Evolutionary conservation across 2,113 vertebrate genomes (phyloP).

Genomic region (Cathartes aura): DNA sequence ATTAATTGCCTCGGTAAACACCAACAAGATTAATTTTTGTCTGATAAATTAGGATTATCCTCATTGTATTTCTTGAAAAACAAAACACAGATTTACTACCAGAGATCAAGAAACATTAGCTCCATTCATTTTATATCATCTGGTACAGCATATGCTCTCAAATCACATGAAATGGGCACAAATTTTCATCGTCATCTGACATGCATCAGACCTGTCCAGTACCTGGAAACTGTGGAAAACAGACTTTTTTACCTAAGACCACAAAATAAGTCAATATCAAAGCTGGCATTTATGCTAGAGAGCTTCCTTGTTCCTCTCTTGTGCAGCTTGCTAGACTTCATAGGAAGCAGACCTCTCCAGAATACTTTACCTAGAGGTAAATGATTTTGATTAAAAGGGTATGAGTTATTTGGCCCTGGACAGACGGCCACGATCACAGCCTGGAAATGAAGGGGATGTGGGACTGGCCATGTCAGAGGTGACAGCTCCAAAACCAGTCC

Average conservation of each 20-base stretch:
- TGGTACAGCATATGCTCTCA: not conserved
- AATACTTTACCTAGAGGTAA: not conserved
- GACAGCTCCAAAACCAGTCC: not conserved
- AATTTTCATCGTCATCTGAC: not conserved
- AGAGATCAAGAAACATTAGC: not conserved
- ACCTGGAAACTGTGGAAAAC: not conserved
- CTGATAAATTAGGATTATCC: slow-evolving; percentile 10
- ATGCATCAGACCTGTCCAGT: not conserved
- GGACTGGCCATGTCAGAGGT: accelerated
- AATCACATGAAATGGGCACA: not conserved
- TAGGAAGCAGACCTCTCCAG: not conserved
- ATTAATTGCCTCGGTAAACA: not conserved
- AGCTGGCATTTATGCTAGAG: not conserved
- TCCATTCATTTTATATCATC: not conserved
- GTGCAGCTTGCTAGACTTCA: not conserved
- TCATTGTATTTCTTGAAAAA: not conserved
- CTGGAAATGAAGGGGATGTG: not conserved
- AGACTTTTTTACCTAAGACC: not conserved
- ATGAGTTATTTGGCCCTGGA: accelerated
- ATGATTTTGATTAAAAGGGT: not conserved
- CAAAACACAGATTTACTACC: not conserved
- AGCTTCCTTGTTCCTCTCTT: not conserved
- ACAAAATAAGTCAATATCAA: not conserved
- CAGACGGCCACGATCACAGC: not conserved
- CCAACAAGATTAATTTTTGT: not conserved